Percentiles rank a stretch among this genome's conserved stretches.
These are phyloP conservation scores for Garra rufa DNA, from an alignment of 2,113 vertebrate genomes.

Conservation along the genomic window DNA sequence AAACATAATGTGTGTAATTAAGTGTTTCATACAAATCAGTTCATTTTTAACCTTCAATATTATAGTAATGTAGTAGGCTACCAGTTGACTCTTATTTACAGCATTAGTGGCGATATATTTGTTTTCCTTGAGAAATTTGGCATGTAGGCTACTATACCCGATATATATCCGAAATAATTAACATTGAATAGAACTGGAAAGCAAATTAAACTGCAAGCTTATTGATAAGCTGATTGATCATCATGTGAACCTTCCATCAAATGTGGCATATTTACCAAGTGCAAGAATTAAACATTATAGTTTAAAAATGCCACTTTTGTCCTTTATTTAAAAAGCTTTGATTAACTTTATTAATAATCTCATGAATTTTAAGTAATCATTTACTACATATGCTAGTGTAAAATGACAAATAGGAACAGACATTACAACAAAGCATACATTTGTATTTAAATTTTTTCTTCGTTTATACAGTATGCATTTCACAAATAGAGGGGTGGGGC, in stretches of 20 bases:
- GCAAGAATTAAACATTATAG: neutral
- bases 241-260: neutral
- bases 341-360: neutral
- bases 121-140: too few species aligned
- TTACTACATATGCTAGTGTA: neutral
- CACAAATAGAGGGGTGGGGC: neutral
- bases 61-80: too few species aligned
- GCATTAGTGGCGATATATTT: too few species aligned
- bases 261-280: neutral
- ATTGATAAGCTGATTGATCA: neutral
- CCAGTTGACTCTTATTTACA: too few species aligned
- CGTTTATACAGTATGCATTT: neutral
- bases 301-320: neutral
- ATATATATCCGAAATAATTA: too few species aligned
- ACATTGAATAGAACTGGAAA: too few species aligned
- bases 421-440: neutral
- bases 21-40: too few species aligned
- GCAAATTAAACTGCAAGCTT: too few species aligned
- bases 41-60: too few species aligned
- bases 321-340: neutral
- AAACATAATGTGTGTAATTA: too few species aligned
- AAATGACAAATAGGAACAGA: neutral
- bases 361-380: neutral
- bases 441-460: neutral
- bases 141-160: too few species aligned